phyloP scores from a whole-genome alignment of 2,113 vertebrate genomes.

The Suricata suricatta region DNA sequence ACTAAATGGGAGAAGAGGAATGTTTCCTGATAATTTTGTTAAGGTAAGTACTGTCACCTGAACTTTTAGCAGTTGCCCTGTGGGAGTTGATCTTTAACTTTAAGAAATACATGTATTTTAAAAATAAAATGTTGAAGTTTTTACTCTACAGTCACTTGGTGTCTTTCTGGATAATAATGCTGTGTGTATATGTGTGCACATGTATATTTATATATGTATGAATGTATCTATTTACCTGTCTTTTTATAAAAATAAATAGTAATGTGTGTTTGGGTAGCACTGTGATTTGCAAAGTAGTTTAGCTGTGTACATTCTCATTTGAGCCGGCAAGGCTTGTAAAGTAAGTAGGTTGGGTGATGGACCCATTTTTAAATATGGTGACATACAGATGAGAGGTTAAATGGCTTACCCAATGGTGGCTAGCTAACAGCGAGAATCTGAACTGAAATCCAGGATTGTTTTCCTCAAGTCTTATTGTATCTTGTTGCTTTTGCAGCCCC shows the following conservation, averaged over 20 bases:
- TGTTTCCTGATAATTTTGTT: conserved; percentile 99
- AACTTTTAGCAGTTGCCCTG: not conserved
- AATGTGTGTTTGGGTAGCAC: not conserved
- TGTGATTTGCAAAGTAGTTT: conserved; percentile 22
- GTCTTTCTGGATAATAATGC: not conserved
- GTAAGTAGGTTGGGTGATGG: not conserved
- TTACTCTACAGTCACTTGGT: not conserved
- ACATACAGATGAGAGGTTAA: not conserved
- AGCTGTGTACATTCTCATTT: not conserved
- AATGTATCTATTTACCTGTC: not conserved
- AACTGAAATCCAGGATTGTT: not conserved
- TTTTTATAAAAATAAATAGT: not conserved
- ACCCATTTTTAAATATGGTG: not conserved
- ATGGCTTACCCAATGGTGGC: not conserved
- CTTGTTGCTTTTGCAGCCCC: not conserved
- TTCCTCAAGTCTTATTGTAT: not conserved
- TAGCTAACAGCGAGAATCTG: not conserved
- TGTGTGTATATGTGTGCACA: not conserved
- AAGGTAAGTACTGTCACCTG: conserved; percentile 88
- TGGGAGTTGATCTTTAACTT: not conserved
- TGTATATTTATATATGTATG: not conserved
- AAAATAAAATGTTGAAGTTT: conserved; percentile 30
- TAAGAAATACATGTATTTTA: conserved; percentile 32
- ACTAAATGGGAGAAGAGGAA: conserved; percentile 92
- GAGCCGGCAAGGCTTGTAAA: not conserved